Base-by-base conservation (phyloP, 2,797 vertebrate genomes). In the Alauda arvensis region DNA sequence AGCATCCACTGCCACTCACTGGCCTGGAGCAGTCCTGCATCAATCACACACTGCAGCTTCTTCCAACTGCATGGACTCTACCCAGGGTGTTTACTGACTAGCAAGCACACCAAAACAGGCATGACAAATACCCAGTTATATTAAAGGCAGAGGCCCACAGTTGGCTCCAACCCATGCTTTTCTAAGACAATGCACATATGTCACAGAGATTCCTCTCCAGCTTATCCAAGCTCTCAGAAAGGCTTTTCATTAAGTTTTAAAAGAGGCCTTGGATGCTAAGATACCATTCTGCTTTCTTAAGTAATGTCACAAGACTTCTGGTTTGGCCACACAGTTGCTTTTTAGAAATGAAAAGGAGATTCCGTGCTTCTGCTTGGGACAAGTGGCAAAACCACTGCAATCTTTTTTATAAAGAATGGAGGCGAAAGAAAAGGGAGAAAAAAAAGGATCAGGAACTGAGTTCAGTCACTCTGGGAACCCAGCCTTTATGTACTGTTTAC, bases 291-390 rank as follows among this genome's bases (percentile, higher is more conserved):
- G 61, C 95, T 97, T 97, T 97, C 97, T 98, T 97, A 97, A 98
- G 98, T 98, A 98, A 98, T 98, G 98, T 98, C 98, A 98, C 98
- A 98, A 98, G 98, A 98, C 97, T 98, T 98, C 96, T 98, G 95
- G 96, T 97, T 96, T 79, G 72, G 97, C 96, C 97, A 97, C 96
- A 83, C 97, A 96, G 97, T 92, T 92, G 94, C 97, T 98, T 98
- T 98, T 97, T 97, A 85, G 95, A 93, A 97, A 97, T 98, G 96
- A 99, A 99, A 99, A 97, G 91, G 70, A 91, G 95, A 97, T 97
- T 97, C 96, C 80, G 80, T 92, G 95, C 94, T 96, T 96, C 96
- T 97, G 96, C 96, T 95, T 76, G 77, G 95, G 96, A 98, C 97
- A 96, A 98, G 98, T 96, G 95, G 92, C 72, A 90, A 90, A 90